A percentile compares a stretch with the other conserved stretches of the same genome.
Conservation (phyloP, 1,140 invertebrate species). For the Drosophila sechellia region DNA sequence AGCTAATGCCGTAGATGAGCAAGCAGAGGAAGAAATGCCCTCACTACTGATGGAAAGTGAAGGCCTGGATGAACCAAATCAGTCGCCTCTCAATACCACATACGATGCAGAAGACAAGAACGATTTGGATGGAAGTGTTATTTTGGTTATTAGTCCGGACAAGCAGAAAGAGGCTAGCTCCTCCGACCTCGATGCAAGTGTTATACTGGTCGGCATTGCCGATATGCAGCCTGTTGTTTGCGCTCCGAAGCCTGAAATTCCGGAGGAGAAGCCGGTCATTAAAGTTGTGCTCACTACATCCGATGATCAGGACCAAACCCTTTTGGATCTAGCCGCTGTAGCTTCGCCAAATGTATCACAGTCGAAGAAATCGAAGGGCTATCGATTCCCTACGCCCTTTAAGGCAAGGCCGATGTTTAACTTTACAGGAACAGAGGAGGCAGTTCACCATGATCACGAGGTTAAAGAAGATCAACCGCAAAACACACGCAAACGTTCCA, state of each 20-base stretch:
- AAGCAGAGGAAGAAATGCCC: slow-evolving; percentile 42
- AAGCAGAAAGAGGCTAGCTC: slow-evolving; percentile 1
- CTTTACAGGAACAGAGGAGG: background rate
- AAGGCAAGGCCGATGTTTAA: slow-evolving; percentile 11
- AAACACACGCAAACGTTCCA: slow-evolving; percentile 45
- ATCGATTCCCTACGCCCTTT: slow-evolving; percentile 51
- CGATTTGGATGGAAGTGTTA: background rate
- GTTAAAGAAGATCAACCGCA: background rate
- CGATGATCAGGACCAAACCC: slow-evolving; percentile 14
- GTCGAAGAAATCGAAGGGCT: slow-evolving; percentile 9
- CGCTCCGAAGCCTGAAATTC: background rate
- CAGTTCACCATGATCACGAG: no score
- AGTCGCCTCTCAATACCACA: slow-evolving; percentile 37
- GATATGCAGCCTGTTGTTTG: background rate
- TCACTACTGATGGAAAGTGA: slow-evolving; percentile 49
- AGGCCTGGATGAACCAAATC: slow-evolving; percentile 13
- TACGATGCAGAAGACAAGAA: slow-evolving; percentile 43
- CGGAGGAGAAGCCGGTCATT: slow-evolving; percentile 12
- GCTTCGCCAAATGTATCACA: background rate
- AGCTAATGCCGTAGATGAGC: background rate
- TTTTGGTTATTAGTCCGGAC: slow-evolving; percentile 15
- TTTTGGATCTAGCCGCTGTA: slow-evolving; percentile 11
- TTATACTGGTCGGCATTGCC: slow-evolving; percentile 11
- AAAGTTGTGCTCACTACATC: slow-evolving; percentile 49
- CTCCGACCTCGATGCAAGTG: slow-evolving; percentile 4